Base-by-base conservation (phyloP, 1,140 invertebrate genomes). In the Arion vulgaris region DNA sequence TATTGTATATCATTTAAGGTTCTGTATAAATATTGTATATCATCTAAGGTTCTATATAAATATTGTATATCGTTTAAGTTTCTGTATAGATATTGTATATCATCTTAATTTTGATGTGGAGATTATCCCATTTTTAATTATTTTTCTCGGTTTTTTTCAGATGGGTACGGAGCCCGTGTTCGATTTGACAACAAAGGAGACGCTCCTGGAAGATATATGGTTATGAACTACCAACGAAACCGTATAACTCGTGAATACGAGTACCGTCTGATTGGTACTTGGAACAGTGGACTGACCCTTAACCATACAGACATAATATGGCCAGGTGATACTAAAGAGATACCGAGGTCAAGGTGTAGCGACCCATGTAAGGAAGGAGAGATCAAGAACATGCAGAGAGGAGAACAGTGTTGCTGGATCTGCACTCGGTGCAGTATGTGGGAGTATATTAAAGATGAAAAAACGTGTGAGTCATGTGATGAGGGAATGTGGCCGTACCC, bases 351-450 rank as follows among this genome's bases (percentile, higher is more conserved):
- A 57, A 93, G 94, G 23, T 96, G 95, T 90, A 95, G 94, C 86
- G 92, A 93, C 36, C 93, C 94, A 39, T 95, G 95, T 87, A 92
- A 93, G 45, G 88, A 93, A n/a, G 95, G 95, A 51, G 93, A 94
- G 91, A 96, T 97, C 82, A 98, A 98, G 93, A 96, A 97, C 92
- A 97, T 97, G 91, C 95, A 97, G 32, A 96, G 97, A 90, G 97
- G 97, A 0, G 97, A 98, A 89, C 98, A 96, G 90, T 98, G 97
- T 91, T 99, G 97, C 72, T 91, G 90, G 90, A 84, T 91, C 1
- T 96, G 95, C 84, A 93, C 93, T 38, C 91, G 93, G 75, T 96
- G 95, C 87, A 93, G 94, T 7, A 85, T 89, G 0, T 95, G 94
- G 85, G 94, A 95, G 88, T 94, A 93, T 85, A 92, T 95, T n/a